Evolutionary conservation across 2,888 invertebrate species (phyloP), one percentile per base, ranked within the genome.

Genomic region (Phengaris alcon): DNA sequence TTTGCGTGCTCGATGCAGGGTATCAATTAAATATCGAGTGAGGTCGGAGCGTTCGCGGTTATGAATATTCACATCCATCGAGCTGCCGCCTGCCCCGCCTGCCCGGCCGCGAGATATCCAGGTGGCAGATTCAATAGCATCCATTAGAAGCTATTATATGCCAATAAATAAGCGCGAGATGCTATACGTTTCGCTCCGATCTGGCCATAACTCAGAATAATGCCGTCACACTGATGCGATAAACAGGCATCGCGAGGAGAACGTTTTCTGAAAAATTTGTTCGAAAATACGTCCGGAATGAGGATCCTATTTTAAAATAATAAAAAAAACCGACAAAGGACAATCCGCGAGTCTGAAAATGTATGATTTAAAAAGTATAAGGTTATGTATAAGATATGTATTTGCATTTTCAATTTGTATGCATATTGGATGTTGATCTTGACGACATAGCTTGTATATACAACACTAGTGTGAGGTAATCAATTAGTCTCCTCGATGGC

Each of bases 71-170:
- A 90, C 87, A 85, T 86, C 84, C 81, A 79, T 79, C 81, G 82
- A 82, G 80, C 77, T 84, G 85, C 87, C 86, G 84, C 77, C 77
- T 84, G 85, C 87, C 86, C 85, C 77, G 79, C 80, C 79, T 82
- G 80, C 82, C 80, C 80, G 83, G 88, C 90, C 90, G 88, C 90
- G 91, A 88, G 87, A 88, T 84, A 84, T 85, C 86, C 87, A 89
- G 87, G 89, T 91, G 91, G 90, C 88, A 88, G 88, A 90, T 92
- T 91, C 90, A 92, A 93, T 92, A 91, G 89, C 89, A 86, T 87
- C 91, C 88, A 93, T 93, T 93, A 93, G 89, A 88, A 88, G 85
- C 89, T 88, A 93, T 93, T 93, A 93, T 90, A 86, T 87, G 89
- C 87, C 89, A 89, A 93, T 93, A 93, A 93, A 93, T 93, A 91